phyloP scores from a whole-genome alignment of 2,888 invertebrate genomes.

The Heliconius cydno region DNA sequence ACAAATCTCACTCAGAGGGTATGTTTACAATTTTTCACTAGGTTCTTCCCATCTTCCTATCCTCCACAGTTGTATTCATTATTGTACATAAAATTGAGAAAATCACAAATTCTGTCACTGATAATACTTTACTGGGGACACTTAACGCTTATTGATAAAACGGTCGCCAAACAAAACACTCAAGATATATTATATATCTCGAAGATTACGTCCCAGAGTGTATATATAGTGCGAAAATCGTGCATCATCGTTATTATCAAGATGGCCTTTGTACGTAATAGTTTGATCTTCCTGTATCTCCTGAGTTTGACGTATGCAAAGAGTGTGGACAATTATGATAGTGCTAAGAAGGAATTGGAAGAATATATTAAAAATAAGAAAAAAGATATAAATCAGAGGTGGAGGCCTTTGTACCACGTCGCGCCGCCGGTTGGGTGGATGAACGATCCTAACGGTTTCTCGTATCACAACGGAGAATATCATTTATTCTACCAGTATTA shows the following conservation, averaged over 20 bases:
- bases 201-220: background rate
- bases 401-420: conserved; percentile 70
- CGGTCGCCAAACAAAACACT: conserved; percentile 47
- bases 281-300: conserved; percentile 50
- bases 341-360: conserved; percentile 59
- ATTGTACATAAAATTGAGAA: background rate
- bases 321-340: conserved; percentile 50
- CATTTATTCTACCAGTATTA: conserved; percentile 83
- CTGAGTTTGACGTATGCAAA: conserved; percentile 52
- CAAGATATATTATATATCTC: conserved; percentile 35
- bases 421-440: conserved; percentile 80
- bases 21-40: background rate
- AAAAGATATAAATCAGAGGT: conserved; percentile 65
- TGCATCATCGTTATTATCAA: conserved; percentile 33
- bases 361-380: conserved; percentile 66
- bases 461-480: conserved; percentile 76
- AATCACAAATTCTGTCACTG: conserved; percentile 7
- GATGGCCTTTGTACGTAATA: conserved; percentile 43
- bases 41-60: background rate
- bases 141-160: conserved; percentile 17
- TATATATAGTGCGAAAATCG: conserved; percentile 36
- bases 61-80: background rate
- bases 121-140: conserved; percentile 6
- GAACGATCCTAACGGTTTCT: conserved; percentile 84
- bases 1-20: background rate